phyloP scores from a whole-genome alignment of 2,797 vertebrate genomes.

The Gastrophryne carolinensis region DNA sequence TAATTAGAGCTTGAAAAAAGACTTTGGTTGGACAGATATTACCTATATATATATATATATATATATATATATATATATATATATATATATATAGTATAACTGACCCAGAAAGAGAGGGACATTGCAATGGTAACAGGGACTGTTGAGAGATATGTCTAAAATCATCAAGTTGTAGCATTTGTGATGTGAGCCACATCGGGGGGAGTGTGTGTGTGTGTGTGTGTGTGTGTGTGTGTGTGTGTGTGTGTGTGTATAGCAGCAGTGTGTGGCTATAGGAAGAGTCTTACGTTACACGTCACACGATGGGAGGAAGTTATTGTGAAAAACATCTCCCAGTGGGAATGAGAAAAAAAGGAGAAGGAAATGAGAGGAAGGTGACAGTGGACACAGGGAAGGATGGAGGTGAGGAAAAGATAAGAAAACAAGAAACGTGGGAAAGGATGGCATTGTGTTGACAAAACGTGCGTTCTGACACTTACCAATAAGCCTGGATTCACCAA shows the following conservation, averaged over 20 bases:
- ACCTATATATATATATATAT: no score
- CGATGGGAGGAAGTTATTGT: constrained; percentile 28
- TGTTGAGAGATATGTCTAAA: no score
- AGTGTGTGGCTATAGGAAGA: constrained; percentile 19
- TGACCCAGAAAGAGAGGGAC: no score
- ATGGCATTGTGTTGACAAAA: constrained; percentile 27
- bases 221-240: neutral
- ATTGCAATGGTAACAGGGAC: no score
- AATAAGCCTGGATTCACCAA: neutral
- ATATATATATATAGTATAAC: no score
- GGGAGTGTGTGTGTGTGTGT: neutral
- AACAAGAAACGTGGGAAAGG: constrained; percentile 43
- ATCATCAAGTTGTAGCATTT: neutral
- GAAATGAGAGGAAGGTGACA: constrained; percentile 50
- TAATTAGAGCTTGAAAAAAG: no score
- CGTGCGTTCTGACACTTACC: constrained; percentile 20
- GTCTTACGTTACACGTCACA: constrained; percentile 15
- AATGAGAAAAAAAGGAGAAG: constrained; percentile 40
- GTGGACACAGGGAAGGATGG: constrained; percentile 50
- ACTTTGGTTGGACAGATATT: no score
- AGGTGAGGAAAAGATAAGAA: constrained; percentile 42
- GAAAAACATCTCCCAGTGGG: constrained; percentile 44
- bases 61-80: no score
- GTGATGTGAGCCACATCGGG: neutral
- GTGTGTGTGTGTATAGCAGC: neutral